Conservation (phyloP, 2,113 vertebrate genomes). For the Lampris incognitus region DNA sequence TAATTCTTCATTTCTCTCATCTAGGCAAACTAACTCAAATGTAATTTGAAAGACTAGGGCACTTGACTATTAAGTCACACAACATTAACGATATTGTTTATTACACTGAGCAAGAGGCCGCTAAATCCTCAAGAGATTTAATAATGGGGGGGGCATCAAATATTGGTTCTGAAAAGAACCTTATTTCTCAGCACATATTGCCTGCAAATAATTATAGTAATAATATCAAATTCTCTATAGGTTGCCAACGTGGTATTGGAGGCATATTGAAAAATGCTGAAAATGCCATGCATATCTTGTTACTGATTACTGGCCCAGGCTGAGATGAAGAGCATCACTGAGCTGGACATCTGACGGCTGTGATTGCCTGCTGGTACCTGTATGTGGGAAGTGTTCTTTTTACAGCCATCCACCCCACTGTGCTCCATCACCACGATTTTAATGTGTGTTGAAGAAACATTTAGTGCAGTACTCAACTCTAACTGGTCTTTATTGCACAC, state of each 20-base stretch:
- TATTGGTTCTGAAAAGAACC: not conserved
- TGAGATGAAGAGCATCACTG: not conserved
- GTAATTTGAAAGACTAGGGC: not conserved
- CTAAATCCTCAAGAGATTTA: not conserved
- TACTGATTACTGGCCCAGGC: constrained; percentile 27
- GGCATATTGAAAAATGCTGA: constrained; percentile 44
- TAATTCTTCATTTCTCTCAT: not conserved
- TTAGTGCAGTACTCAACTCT: constrained; percentile 40
- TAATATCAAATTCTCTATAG: constrained; percentile 28
- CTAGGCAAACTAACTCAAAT: not conserved
- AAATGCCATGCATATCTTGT: constrained; percentile 39
- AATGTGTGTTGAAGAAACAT: constrained; percentile 42
- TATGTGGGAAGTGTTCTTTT: constrained; percentile 53
- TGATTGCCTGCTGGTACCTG: constrained; percentile 32
- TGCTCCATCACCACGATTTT: constrained; percentile 33
- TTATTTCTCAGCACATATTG: constrained; percentile 6
- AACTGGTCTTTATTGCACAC: constrained; percentile 9
- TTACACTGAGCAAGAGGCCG: not conserved
- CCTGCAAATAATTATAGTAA: constrained; percentile 7
- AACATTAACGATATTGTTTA: not conserved
- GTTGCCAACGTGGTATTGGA: constrained; percentile 12
- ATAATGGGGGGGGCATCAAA: not conserved
- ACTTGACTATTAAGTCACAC: not conserved
- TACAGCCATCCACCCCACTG: constrained; percentile 36
- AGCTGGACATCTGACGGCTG: constrained; percentile 42